Percentiles rank a stretch among this genome's conserved stretches.
phyloP scores from a whole-genome alignment of 2,888 invertebrate species.

The Chaetoderma sp. region DNA sequence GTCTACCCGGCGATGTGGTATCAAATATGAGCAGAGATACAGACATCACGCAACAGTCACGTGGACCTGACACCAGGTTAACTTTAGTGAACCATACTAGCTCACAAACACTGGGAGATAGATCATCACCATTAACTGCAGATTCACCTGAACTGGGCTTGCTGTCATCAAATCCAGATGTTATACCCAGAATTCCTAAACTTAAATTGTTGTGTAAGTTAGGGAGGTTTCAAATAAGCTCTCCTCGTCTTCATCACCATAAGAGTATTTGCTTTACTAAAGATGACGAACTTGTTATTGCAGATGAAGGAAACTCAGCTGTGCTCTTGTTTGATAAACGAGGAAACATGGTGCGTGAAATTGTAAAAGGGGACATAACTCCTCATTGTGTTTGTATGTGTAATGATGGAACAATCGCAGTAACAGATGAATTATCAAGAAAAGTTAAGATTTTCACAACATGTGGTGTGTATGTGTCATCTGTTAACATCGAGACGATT shows the following conservation, averaged over 20 bases:
- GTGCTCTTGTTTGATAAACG: conserved; percentile 34
- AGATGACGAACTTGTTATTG: conserved; percentile 32
- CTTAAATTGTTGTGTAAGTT: conserved; percentile 22
- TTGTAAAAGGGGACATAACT: conserved; percentile 24
- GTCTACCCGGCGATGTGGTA: too few species aligned
- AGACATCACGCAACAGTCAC: too few species aligned
- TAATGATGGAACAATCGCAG: conserved; percentile 18
- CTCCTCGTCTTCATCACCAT: conserved; percentile 35
- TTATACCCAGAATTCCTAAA: neutral
- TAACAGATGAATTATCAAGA: conserved; percentile 39
- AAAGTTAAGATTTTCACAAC: conserved; percentile 30
- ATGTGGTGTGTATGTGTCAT: conserved; percentile 7
- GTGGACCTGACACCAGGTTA: too few species aligned
- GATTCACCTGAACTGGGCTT: too few species aligned
- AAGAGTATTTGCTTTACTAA: conserved; percentile 33
- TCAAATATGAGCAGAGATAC: too few species aligned
- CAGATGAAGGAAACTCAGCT: conserved; percentile 36
- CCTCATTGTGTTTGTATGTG: conserved; percentile 33
- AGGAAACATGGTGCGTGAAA: conserved; percentile 24
- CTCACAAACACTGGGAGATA: too few species aligned
- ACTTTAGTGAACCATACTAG: too few species aligned
- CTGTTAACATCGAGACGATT: conserved; percentile 10
- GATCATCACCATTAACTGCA: too few species aligned
- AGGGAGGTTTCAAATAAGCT: conserved; percentile 24
- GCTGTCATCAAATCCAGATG: neutral